Evolutionary conservation across 2,888 invertebrate genomes (phyloP).

Genomic region (Pyrgus malvae): DNA sequence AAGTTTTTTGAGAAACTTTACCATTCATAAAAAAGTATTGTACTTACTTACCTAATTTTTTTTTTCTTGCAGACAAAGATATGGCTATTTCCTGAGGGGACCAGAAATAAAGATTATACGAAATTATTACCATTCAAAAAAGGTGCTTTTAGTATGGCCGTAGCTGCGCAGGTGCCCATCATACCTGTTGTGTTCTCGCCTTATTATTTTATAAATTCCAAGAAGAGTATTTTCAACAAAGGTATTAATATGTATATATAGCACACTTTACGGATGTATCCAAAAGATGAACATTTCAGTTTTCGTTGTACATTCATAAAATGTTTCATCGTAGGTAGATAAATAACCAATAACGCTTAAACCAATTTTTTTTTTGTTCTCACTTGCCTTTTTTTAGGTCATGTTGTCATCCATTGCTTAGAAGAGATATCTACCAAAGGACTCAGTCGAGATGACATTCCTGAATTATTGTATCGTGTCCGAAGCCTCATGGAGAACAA

Average conservation of each 20-base stretch:
- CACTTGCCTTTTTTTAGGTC: constrained; percentile 57
- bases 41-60: not conserved
- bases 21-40: too few relatives aligned
- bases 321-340: too few relatives aligned
- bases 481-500: constrained; percentile 65
- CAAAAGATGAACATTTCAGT: too few relatives aligned
- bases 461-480: constrained; percentile 64
- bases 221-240: constrained; percentile 65
- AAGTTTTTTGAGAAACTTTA: too few relatives aligned
- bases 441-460: constrained; percentile 66
- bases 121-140: constrained; percentile 86
- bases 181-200: constrained; percentile 86
- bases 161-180: constrained; percentile 85
- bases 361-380: too few relatives aligned
- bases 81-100: constrained; percentile 88
- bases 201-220: constrained; percentile 78
- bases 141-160: constrained; percentile 87
- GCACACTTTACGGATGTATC: not conserved
- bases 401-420: constrained; percentile 74
- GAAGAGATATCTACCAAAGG: constrained; percentile 74
- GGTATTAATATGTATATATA: constrained; percentile 39
- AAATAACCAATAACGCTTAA: too few relatives aligned
- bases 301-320: too few relatives aligned
- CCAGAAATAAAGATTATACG: constrained; percentile 74
- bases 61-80: constrained; percentile 79